These are phyloP conservation scores for Agonopterix arenella DNA, from an alignment of 2,888 invertebrate species.

Conservation along the genomic window DNA sequence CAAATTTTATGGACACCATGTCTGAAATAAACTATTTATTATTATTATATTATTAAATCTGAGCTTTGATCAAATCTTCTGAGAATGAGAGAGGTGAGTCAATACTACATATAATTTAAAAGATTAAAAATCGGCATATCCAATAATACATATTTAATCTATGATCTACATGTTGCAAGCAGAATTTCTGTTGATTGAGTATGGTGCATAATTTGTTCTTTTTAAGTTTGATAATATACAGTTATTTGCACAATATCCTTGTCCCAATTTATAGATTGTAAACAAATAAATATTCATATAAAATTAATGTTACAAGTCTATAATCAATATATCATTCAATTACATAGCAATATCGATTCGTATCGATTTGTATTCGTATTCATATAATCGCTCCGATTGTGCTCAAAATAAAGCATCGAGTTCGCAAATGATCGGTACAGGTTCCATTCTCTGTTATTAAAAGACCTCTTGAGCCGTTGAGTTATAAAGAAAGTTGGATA, in stretches of 20 bases:
- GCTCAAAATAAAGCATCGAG: constrained; percentile 24
- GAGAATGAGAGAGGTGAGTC: no score
- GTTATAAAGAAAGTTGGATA: background rate
- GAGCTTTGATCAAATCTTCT: no score
- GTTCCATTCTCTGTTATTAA: constrained; percentile 30
- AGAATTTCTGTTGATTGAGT: no score
- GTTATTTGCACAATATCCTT: background rate
- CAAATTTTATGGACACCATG: no score
- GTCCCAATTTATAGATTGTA: background rate
- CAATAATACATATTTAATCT: no score
- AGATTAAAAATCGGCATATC: no score
- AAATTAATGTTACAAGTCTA: background rate
- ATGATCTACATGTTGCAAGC: no score
- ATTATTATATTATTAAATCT: no score
- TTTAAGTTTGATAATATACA: no score
- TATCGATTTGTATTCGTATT: constrained; percentile 32
- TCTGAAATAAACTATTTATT: no score
- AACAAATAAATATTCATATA: background rate
- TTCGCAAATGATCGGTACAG: constrained; percentile 21
- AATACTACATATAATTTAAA: no score
- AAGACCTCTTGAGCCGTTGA: constrained; percentile 14
- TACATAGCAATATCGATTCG: constrained; percentile 11
- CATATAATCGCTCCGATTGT: constrained; percentile 33
- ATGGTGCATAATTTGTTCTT: no score
- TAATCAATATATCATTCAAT: constrained; percentile 7